Base-by-base conservation (phyloP, 2,113 vertebrate genomes). In the Cheilinus undulatus region DNA sequence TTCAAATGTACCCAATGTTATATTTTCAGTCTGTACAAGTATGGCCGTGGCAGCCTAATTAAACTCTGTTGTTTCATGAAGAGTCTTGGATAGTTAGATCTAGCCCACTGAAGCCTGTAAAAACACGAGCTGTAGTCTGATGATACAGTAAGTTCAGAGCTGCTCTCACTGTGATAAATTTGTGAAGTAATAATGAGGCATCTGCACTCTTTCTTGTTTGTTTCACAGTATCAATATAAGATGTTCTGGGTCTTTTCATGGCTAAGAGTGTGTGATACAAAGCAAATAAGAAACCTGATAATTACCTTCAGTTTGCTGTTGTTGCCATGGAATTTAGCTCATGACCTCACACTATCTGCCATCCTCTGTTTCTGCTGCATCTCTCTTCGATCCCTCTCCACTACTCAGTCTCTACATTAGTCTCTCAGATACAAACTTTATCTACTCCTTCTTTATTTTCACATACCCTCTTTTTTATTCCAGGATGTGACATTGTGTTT, bases 241-340 rank as follows among this genome's bases (percentile, higher is more conserved):
- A 42, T 42, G 40, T 42, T 42, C 17, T 42, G 40, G 14, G 14
- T 19, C 14, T 45, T 45, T n/a, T 45, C 42, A 20, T 20, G 42
- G 48, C 51, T n/a, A 26, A 38, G 36, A 38, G 30, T 30, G 11
- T 63, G 19, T 53, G 58, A 24, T 51, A 30, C 23, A 70, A 20
- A 83, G 6, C 43, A 27, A 51, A 77, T 57, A 9, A 49, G 15
- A 69, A 48, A 52, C 5, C 46, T 43, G 3, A 70, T 34, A 73
- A 24, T 69, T 52, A 46, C 73, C 59, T 46, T 67, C 9, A 8
- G 46, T 38, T 52, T 23, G 13, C 22, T 43, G 28, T 19, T 48
- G 45, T 69, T 30, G 60, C 67, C 56, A 59, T 83, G 86, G 70
- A 22, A 32, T 71, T 71, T 75, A 24, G 66, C 76, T 68, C 50